Base-by-base conservation (phyloP, 2,797 vertebrate species). In the Bovichtus variegatus region DNA sequence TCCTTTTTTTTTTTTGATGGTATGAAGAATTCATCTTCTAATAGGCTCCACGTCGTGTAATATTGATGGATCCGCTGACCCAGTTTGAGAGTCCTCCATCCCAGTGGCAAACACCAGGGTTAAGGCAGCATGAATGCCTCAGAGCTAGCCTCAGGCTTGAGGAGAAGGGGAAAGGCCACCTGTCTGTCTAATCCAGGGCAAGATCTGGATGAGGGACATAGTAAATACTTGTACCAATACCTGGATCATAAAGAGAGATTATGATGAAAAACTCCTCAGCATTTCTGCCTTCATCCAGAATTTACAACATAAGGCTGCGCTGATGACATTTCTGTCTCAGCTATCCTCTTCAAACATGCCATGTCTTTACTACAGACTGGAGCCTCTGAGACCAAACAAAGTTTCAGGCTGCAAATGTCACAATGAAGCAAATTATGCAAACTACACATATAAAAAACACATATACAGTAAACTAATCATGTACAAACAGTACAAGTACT, bases 31-130 rank as follows among this genome's bases (percentile, higher is more conserved):
- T 87, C 51, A 83, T 86, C 84, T 87, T 71, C 72, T 88, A 87
- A 92, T 91, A 74, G 85, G 74, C 75, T 71, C 27, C 38, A 77
- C 16, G 21, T 87, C 15, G 68, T 91, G 70, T 81, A 89, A 91
- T 90, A 89, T 90, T 92, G 85, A 89, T 90, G 82, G 40, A 75
- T 79, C 69, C 47, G 49, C 65, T 90, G 87, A 89, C 91, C 91
- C 84, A 87, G 71, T 88, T 90, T 82, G 62, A 59, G 67, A 84
- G 74, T 73, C 58, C 74, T 59, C 47, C 8, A 79, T 72, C 83
- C 76, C 80, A 82, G 69, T 74, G 76, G 81, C 75, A 82, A 83
- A 82, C 72, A 76, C 81, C 66, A 50, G 78, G 73, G 83, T 86
- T 81, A 84, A 80, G 79, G 82, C 75, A 83, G 84, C 76, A 77